phyloP scores from a whole-genome alignment of 2,888 invertebrate genomes.

The Schrankia costaestrigalis region DNA sequence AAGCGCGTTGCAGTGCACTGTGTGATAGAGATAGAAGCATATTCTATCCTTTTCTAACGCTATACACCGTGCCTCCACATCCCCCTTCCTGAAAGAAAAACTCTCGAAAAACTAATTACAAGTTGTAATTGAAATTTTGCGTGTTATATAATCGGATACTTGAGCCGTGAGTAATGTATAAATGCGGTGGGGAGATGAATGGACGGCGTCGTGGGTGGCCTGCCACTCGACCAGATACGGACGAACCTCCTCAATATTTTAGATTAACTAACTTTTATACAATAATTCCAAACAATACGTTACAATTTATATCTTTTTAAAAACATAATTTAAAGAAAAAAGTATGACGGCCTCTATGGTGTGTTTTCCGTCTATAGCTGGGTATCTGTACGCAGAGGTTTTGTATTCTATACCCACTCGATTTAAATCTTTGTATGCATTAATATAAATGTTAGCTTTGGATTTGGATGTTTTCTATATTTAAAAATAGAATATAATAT shows the following conservation, averaged over 20 bases:
- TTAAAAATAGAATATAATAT: too few relatives aligned
- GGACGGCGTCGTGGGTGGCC: conserved; percentile 58
- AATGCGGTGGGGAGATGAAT: conserved; percentile 77
- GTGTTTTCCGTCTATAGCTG: too few relatives aligned
- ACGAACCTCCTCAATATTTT: conserved; percentile 57
- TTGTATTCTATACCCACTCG: too few relatives aligned
- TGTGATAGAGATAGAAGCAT: conserved; percentile 38
- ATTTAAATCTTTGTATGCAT: too few relatives aligned
- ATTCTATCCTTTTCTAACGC: conserved; percentile 46
- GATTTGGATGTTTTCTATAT: too few relatives aligned
- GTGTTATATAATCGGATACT: conserved; percentile 82
- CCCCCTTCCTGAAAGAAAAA: conserved; percentile 80
- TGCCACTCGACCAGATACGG: conserved; percentile 50
- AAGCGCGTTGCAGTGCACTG: conserved; percentile 61
- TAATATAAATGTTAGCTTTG: too few relatives aligned
- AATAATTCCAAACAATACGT: conserved; percentile 52
- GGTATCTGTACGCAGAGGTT: too few relatives aligned
- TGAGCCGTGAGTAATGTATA: conserved; percentile 81
- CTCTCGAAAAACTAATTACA: conserved; percentile 82
- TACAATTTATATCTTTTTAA: conserved; percentile 41
- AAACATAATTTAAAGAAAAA: too few relatives aligned
- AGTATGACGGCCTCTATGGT: too few relatives aligned
- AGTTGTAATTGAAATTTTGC: conserved; percentile 82
- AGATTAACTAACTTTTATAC: conserved; percentile 63
- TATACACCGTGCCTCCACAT: conserved; percentile 56